Conservation (phyloP, 2,797 vertebrate species). For the Gobionotothen gibberifrons region DNA sequence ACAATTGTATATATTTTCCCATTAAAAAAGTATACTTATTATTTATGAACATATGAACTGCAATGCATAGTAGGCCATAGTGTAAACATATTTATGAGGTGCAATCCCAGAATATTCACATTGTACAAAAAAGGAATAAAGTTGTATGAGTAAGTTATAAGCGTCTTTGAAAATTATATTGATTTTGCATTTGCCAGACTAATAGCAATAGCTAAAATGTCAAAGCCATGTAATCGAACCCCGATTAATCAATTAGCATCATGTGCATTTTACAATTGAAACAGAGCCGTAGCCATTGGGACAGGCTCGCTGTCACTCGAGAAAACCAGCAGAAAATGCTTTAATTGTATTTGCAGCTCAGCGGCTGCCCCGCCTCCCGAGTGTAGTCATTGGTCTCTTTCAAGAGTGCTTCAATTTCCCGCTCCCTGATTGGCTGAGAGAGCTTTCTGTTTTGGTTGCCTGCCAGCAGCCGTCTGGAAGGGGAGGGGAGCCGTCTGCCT, state of each 20-base stretch:
- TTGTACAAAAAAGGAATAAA: not conserved
- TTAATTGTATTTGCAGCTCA: constrained; percentile 78
- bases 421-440: constrained; percentile 67
- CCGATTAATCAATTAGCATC: constrained; percentile 73
- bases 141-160: not conserved
- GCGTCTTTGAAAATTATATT: not conserved
- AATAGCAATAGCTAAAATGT: not conserved
- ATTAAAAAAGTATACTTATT: no score
- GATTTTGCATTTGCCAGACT: not conserved
- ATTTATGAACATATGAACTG: no score
- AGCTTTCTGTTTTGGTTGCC: constrained; percentile 82
- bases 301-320: constrained; percentile 77
- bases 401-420: constrained; percentile 49
- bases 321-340: constrained; percentile 73
- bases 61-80: not conserved
- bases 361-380: constrained; percentile 62
- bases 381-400: constrained; percentile 59
- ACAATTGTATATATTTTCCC: no score
- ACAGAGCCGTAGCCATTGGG: constrained; percentile 72
- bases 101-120: not conserved
- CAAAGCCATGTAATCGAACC: constrained; percentile 25
- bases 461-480: constrained; percentile 84
- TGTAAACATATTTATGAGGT: not conserved
- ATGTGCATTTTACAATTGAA: constrained; percentile 81
- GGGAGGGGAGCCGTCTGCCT: constrained; percentile 84